Evolutionary conservation across 2,113 vertebrate genomes (phyloP), one percentile per base, ranked within the genome.

Genomic region (Hippocampus abdominalis): DNA sequence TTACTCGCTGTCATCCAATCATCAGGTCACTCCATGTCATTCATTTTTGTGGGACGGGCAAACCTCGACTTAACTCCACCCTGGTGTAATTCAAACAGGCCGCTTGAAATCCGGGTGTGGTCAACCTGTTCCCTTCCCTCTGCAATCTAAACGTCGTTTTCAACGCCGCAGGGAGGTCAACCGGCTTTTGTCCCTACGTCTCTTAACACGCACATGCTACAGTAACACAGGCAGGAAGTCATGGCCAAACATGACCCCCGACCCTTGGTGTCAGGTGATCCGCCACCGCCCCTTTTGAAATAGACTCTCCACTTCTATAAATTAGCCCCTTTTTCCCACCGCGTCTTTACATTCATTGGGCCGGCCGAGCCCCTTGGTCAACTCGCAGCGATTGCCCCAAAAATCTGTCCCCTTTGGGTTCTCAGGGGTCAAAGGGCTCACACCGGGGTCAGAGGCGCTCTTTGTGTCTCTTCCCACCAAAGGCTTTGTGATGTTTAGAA

Each of bases 121-220:
- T 64, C 57, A 60, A 32, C 15, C 57, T 32, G 27, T 60, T 60
- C 27, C 23, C 57, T 87, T 78, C 88, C 85, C 88, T 83, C 73
- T 86, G 68, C 76, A 73, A 76, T 83, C 81, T 87, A 89, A 93
- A 93, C 90, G 51, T 62, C 62, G 57, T 29, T 63, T 68, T 68
- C 49, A 83, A 27, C 78, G 81, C 82, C 84, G 25, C 87, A 67
- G 69, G 74, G 82, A 91, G 93, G 94, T 96, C 92, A 95, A 89
- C 91, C 93, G 89, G 81, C 84, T 92, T 94, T 87, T 84, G 89
- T 95, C 93, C 91, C 72, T 64, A 88, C 91, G 91, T 89, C 90
- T 91, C 89, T 92, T 93, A 93, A 95, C 93, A 95, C 94, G 90
- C 93, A 97, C 95, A 97, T 95, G 95, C 96, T 98, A 98, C 97